Evolutionary conservation across 2,113 vertebrate genomes (phyloP).

Genomic region (Platanista minor): DNA sequence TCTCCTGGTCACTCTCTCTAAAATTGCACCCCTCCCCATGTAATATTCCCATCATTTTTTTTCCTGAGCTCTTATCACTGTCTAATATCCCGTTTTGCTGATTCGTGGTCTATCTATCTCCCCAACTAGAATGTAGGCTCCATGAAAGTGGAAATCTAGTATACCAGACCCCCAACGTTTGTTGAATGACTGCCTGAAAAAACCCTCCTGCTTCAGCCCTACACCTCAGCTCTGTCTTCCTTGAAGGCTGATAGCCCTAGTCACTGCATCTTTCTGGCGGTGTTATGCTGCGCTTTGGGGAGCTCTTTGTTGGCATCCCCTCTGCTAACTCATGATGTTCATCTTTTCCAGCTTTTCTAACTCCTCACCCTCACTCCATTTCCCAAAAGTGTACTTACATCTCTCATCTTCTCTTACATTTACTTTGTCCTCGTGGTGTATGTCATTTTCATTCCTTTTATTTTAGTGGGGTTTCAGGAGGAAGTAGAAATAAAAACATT

Average conservation of each 20-base stretch:
- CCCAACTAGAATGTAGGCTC: neutral
- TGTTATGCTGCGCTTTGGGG: neutral
- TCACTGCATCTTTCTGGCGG: neutral
- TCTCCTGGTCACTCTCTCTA: neutral
- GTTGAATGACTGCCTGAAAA: neutral
- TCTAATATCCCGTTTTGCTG: neutral
- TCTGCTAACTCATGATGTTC: neutral
- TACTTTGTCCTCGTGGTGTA: neutral
- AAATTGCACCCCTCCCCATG: neutral
- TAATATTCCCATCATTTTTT: neutral
- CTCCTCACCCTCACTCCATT: neutral
- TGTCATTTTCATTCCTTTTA: neutral
- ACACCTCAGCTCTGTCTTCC: neutral
- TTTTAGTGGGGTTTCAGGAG: neutral
- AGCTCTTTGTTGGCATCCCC: neutral
- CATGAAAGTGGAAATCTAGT: neutral
- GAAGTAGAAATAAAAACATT: neutral
- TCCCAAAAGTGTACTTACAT: rapidly evolving
- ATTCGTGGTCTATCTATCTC: neutral
- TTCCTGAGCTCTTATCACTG: neutral
- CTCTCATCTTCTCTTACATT: neutral
- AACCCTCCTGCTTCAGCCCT: neutral
- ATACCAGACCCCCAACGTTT: rapidly evolving
- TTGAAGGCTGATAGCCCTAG: no score
- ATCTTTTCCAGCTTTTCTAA: neutral